phyloP scores from a whole-genome alignment of 2,888 invertebrate species.

The Colostygia pectinataria region DNA sequence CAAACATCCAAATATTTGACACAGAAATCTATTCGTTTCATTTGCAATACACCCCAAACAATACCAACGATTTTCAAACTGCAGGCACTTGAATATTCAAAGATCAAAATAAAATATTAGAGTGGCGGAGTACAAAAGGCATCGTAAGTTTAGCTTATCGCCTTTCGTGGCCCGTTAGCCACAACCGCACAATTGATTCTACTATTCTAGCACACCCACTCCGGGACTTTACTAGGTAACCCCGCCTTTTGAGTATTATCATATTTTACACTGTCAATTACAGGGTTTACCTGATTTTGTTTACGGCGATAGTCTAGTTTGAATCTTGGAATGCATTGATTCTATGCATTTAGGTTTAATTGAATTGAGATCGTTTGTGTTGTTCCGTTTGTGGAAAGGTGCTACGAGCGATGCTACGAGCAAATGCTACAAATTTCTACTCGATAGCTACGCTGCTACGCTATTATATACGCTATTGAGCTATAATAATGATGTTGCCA shows the following conservation, averaged over 20 bases:
- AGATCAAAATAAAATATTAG: slow-evolving; percentile 63
- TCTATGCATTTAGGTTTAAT: neutral
- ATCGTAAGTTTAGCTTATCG: slow-evolving; percentile 76
- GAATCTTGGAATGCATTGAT: slow-evolving; percentile 6
- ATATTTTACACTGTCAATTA: slow-evolving; percentile 69
- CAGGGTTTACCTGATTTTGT: slow-evolving; percentile 37
- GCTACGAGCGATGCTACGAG: neutral
- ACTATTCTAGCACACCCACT: slow-evolving; percentile 52
- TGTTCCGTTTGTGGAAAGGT: neutral
- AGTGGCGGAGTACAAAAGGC: slow-evolving; percentile 62
- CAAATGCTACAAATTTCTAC: too few species aligned
- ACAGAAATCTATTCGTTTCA: neutral
- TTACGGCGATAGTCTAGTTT: slow-evolving; percentile 51
- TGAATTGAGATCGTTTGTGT: too few species aligned
- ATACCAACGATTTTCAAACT: slow-evolving; percentile 17
- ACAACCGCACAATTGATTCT: slow-evolving; percentile 73
- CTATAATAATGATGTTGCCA: too few species aligned
- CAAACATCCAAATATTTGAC: too few species aligned
- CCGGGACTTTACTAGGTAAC: slow-evolving; percentile 59
- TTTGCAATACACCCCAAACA: slow-evolving; percentile 6
- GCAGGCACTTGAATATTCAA: slow-evolving; percentile 40
- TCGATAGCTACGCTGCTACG: slow-evolving; percentile 1
- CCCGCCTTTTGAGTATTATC: slow-evolving; percentile 61
- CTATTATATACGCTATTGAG: too few species aligned
- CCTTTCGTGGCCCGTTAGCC: slow-evolving; percentile 69